phyloP scores from a whole-genome alignment of 2,797 vertebrate species.

The Tamandua tetradactyla region DNA sequence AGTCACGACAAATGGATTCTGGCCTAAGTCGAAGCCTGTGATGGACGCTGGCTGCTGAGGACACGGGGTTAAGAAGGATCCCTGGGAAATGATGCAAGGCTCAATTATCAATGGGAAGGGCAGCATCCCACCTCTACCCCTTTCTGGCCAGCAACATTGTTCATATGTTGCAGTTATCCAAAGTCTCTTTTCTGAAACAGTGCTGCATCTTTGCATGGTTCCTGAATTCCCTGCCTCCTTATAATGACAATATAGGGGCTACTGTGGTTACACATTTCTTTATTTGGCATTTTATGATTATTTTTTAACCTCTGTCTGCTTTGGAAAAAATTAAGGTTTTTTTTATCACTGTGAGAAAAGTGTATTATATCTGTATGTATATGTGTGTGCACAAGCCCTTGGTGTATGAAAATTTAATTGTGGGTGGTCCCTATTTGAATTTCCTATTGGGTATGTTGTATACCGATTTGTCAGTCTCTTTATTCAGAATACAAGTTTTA shows the following conservation, averaged over 20 bases:
- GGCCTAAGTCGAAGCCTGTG: neutral
- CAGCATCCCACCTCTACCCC: fast-evolving
- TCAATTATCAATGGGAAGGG: neutral
- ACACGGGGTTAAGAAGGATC: neutral
- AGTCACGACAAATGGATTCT: neutral
- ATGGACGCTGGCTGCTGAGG: neutral
- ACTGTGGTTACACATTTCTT: neutral
- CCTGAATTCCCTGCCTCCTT: neutral
- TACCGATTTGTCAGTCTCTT: neutral
- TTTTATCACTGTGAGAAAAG: slow-evolving; percentile 34
- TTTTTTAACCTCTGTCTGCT: neutral
- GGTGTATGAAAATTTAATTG: neutral
- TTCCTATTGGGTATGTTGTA: neutral
- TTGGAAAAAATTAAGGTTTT: neutral
- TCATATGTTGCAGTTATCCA: neutral
- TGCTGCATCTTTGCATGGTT: neutral
- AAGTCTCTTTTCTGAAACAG: neutral
- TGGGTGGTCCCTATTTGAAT: neutral
- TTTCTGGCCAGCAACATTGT: too few species aligned
- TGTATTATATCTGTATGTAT: neutral
- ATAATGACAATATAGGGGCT: neutral
- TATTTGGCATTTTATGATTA: neutral
- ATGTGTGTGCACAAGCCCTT: neutral
- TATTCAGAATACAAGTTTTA: neutral
- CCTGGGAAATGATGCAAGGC: neutral